These are phyloP conservation scores for Heterotis niloticus DNA, from an alignment of 2,113 vertebrate genomes.

Conservation along the genomic window DNA sequence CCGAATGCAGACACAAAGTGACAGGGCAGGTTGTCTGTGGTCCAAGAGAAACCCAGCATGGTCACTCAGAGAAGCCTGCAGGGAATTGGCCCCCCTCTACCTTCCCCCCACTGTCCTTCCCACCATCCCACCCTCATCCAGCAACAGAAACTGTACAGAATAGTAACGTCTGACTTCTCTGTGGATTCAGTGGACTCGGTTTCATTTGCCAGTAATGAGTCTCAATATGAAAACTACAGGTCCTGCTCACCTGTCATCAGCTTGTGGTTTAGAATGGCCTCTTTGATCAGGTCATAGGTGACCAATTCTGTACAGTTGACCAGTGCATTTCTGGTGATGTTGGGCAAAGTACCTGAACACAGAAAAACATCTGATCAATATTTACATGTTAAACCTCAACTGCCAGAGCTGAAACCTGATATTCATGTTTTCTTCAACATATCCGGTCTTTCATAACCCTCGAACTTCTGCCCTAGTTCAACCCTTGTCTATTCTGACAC, in stretches of 20 bases:
- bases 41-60: neutral
- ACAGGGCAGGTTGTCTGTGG: slow-evolving; percentile 76
- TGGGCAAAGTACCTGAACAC: slow-evolving; percentile 72
- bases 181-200: no score
- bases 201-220: neutral
- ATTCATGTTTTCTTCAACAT: no score
- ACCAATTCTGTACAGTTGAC: slow-evolving; percentile 84
- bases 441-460: no score
- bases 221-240: neutral
- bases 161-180: no score
- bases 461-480: no score
- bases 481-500: neutral
- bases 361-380: neutral
- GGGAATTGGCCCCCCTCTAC: neutral
- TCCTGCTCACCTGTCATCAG: slow-evolving; percentile 69
- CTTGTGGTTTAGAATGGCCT: slow-evolving; percentile 69
- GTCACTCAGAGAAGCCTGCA: neutral
- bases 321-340: slow-evolving; percentile 77
- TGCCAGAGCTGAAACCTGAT: no score
- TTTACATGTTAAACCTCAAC: neutral
- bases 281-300: slow-evolving; percentile 81
- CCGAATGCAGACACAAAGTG: slow-evolving; percentile 76
- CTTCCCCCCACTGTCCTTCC: no score
- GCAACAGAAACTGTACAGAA: no score
- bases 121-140: no score